phyloP scores from a whole-genome alignment of 2,797 vertebrate genomes.

The Spinus olivaceus region DNA sequence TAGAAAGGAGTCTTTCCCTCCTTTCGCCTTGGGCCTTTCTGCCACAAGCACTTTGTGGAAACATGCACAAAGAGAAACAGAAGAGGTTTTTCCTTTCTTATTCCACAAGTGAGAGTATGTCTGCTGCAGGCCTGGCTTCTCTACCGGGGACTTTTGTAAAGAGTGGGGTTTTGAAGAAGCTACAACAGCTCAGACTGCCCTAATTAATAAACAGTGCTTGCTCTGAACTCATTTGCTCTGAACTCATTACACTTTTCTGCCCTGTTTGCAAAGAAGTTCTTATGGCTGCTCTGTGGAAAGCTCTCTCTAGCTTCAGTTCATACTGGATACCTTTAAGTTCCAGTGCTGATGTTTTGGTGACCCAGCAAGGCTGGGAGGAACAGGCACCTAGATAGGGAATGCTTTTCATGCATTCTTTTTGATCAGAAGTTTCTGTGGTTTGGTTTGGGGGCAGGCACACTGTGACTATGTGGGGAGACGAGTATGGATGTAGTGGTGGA shows the following conservation, averaged over 20 bases:
- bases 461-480: neutral
- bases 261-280: neutral
- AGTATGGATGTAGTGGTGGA: neutral
- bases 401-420: neutral
- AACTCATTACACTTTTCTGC: neutral
- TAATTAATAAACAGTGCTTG: neutral
- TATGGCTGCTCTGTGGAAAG: neutral
- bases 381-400: rapidly evolving
- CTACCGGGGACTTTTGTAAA: neutral
- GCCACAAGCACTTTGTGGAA: neutral
- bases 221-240: neutral
- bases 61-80: neutral
- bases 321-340: neutral
- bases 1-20: neutral
- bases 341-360: neutral
- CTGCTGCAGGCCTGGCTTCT: neutral
- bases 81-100: neutral
- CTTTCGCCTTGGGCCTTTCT: neutral
- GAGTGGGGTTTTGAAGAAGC: neutral
- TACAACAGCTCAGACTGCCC: rapidly evolving
- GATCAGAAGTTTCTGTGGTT: neutral
- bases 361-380: neutral
- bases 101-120: neutral
- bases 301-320: neutral
- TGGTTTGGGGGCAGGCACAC: neutral